These are phyloP conservation scores for Columbina picui DNA, from an alignment of 2,113 vertebrate genomes.

Conservation along the genomic window DNA sequence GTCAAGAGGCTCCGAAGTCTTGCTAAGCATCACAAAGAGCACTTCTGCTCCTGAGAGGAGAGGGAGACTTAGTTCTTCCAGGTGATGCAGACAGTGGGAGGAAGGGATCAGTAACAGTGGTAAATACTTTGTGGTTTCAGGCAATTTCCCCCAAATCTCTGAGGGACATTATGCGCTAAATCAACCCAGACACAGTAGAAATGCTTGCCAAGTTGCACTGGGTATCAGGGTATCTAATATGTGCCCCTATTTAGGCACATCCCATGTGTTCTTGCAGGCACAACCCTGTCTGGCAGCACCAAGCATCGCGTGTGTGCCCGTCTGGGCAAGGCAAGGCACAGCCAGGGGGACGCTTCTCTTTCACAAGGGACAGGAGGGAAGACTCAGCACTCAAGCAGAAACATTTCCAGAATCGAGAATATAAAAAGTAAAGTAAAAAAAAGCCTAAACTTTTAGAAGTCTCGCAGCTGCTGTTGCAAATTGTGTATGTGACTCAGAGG, in stretches of 20 bases:
- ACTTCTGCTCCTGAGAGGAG: background rate
- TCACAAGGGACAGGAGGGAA: background rate
- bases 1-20: background rate
- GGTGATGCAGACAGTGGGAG: background rate
- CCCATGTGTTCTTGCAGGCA: background rate
- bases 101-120: background rate
- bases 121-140: background rate
- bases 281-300: background rate
- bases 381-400: background rate
- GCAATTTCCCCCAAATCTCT: background rate
- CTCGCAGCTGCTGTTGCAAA: slow-evolving; percentile 60
- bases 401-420: slow-evolving; percentile 13
- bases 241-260: background rate
- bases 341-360: accelerated
- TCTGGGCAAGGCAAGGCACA: background rate
- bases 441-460: background rate
- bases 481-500: slow-evolving; percentile 50
- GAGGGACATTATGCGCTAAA: background rate
- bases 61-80: background rate
- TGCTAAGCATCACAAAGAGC: background rate
- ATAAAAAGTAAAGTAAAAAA: background rate
- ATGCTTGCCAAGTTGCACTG: background rate
- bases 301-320: accelerated
- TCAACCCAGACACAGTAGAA: background rate
- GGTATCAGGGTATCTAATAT: accelerated